These are phyloP conservation scores for Aethina tumida DNA, from an alignment of 1,140 invertebrate genomes.

Conservation along the genomic window DNA sequence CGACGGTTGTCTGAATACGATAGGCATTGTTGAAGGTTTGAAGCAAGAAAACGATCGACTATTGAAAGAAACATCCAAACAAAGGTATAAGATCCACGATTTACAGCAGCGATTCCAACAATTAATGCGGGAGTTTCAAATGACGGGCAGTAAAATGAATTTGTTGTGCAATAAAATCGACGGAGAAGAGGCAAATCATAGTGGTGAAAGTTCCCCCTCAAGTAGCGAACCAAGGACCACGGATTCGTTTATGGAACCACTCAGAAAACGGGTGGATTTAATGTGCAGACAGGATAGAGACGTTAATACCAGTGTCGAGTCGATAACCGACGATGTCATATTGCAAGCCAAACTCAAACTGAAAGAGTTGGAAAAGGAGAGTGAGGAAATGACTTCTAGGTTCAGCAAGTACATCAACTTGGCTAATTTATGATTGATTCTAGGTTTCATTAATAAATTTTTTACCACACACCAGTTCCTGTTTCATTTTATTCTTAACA, in stretches of 20 bases:
- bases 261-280: background rate
- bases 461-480: background rate
- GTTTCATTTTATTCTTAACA: background rate
- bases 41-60: no score
- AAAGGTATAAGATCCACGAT: no score
- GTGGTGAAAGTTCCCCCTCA: background rate
- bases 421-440: slow-evolving; percentile 11
- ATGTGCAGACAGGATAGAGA: background rate
- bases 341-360: slow-evolving; percentile 30
- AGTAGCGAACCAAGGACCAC: background rate
- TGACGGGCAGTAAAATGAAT: no score
- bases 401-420: slow-evolving; percentile 17
- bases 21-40: no score
- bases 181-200: background rate
- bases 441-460: slow-evolving; percentile 5
- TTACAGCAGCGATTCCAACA: no score
- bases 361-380: slow-evolving; percentile 32
- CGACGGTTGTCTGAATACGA: no score
- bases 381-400: slow-evolving; percentile 30
- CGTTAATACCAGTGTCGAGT: slow-evolving; percentile 9
- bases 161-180: no score
- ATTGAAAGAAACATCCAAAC: no score
- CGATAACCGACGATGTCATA: slow-evolving; percentile 29
- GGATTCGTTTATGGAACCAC: background rate
- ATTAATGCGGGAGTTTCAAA: no score